Evolutionary conservation across 2,888 invertebrate species (phyloP), one percentile per base, ranked within the genome.

Genomic region (Cosmorhoe ocellata): DNA sequence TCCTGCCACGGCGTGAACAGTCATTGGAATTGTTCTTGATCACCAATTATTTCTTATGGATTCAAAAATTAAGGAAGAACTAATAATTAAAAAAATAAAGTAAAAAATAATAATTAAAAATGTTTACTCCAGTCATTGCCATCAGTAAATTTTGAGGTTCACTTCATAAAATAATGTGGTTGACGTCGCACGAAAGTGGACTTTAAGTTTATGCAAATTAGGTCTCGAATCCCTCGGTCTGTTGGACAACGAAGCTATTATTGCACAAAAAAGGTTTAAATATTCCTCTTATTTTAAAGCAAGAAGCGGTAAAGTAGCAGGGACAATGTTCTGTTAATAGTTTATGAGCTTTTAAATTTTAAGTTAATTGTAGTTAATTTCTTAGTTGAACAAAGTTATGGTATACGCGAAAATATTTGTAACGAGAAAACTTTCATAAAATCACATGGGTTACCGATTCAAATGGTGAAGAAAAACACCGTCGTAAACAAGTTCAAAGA

Each of bases 201-300:
- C 61, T 42, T 52, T 51, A 50, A 32, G 4, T 4, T 24, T 30
- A 50, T 52, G 52, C 22, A 51, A 42, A 51, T 57, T 61, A 37
- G 46, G 61, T 57, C 50, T 26, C 36, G 40, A 49, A 56, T 61
- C 39, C 43, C 27, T 10, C 31, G 43, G 31, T 33, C 26, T 11
- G n/a, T 24, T 33, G 60, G 56, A 55, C 58, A 60, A 59, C 56
- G 47, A 60, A 58, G 61, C 59, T 61, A 60, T 64, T 62, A 62
- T 53, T 46, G 39, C 48, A 30, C 27, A 47, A 59, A 62, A 58
- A 61, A 56, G 24, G 7, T 48, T 58, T 58, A 56, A 58, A 61
- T 59, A 63, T 58, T 48, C 58, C 59, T 62, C 57, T 60, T 56
- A 47, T 58, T 46, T 58, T 51, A 49, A 45, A 53, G 53, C 46